phyloP scores from a whole-genome alignment of 2,888 invertebrate genomes.

The Oligia fasciuncula region DNA sequence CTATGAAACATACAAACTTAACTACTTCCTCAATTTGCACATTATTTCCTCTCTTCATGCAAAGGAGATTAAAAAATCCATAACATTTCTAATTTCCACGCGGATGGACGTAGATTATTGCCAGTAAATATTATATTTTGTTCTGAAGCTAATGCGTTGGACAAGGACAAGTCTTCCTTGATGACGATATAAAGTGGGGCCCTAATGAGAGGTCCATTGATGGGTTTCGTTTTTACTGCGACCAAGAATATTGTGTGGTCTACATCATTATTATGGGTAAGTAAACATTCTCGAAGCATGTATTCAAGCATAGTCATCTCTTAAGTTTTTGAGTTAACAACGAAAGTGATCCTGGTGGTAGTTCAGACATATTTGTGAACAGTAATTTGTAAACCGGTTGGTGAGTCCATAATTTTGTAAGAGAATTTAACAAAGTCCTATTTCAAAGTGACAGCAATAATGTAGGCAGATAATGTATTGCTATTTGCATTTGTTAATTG shows the following conservation, averaged over 20 bases:
- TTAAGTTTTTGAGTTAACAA: slow-evolving; percentile 23
- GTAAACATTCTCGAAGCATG: slow-evolving; percentile 15
- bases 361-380: slow-evolving; percentile 15
- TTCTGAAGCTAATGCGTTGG: slow-evolving; percentile 46
- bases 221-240: slow-evolving; percentile 57
- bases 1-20: slow-evolving; percentile 9
- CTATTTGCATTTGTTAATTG: slow-evolving; percentile 35
- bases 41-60: slow-evolving; percentile 42
- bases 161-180: slow-evolving; percentile 62
- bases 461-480: slow-evolving; percentile 19
- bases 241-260: slow-evolving; percentile 57
- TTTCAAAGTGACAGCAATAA: slow-evolving; percentile 30
- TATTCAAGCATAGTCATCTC: slow-evolving; percentile 19
- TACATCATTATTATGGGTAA: slow-evolving; percentile 37
- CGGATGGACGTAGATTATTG: slow-evolving; percentile 47
- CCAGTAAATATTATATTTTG: slow-evolving; percentile 47
- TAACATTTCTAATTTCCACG: slow-evolving; percentile 58
- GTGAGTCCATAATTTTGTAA: slow-evolving; percentile 12
- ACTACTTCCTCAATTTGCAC: slow-evolving; percentile 50
- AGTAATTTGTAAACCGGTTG: slow-evolving; percentile 15
- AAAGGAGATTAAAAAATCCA: slow-evolving; percentile 50
- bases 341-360: slow-evolving; percentile 19
- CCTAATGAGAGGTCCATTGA: slow-evolving; percentile 62
- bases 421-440: slow-evolving; percentile 31
- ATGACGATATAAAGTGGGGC: slow-evolving; percentile 51